Conservation (phyloP, 1,140 invertebrate genomes). For the Hypsibius dujardini region DNA sequence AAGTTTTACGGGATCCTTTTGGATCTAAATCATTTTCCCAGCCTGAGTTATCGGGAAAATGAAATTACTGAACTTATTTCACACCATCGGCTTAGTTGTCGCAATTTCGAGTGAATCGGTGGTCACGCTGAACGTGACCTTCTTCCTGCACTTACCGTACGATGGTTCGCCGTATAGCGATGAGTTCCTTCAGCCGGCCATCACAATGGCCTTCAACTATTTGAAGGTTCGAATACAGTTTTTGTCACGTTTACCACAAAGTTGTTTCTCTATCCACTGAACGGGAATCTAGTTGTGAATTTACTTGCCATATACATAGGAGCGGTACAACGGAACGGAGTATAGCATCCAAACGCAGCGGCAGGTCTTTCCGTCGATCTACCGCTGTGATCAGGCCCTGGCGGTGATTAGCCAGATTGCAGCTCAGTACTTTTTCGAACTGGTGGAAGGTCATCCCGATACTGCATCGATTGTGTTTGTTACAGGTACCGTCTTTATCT, state of each 20-base stretch:
- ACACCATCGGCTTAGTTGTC: too few species aligned
- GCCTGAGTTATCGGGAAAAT: too few species aligned
- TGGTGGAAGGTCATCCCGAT: not conserved
- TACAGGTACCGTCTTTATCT: not conserved
- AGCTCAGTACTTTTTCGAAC: not conserved
- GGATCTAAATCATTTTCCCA: too few species aligned
- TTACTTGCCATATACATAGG: not conserved
- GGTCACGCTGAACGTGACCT: too few species aligned
- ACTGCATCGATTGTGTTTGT: not conserved
- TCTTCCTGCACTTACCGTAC: too few species aligned
- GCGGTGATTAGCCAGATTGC: not conserved
- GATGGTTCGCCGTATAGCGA: not conserved
- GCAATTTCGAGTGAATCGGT: too few species aligned
- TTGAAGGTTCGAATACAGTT: not conserved
- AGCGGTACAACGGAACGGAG: not conserved
- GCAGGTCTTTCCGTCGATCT: not conserved
- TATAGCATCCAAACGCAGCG: not conserved
- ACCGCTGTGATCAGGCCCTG: conserved; percentile 8
- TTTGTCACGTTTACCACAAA: too few species aligned
- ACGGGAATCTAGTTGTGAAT: not conserved
- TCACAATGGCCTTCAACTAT: not conserved
- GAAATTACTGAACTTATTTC: too few species aligned
- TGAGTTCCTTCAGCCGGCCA: not conserved
- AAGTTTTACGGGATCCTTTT: too few species aligned
- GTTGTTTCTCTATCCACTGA: too few species aligned